Percentiles rank a stretch among this genome's conserved stretches.
phyloP scores from a whole-genome alignment of 1,140 invertebrate genomes.

The Epicauta chinensis region DNA sequence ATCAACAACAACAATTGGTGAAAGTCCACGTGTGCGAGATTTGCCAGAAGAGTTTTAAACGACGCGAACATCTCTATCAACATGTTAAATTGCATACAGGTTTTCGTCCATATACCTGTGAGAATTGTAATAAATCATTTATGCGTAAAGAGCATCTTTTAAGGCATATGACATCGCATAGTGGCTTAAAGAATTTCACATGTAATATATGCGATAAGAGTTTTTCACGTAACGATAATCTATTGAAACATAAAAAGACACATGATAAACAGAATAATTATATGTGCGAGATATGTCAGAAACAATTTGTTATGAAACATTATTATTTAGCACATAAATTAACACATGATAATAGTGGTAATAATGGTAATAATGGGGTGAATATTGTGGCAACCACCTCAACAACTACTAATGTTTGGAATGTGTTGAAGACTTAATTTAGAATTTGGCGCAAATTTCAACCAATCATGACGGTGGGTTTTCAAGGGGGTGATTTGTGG shows the following conservation, averaged over 20 bases:
- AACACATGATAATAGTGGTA: conserved; percentile 23
- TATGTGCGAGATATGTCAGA: conserved; percentile 65
- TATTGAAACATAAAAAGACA: conserved; percentile 63
- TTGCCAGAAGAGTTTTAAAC: conserved; percentile 53
- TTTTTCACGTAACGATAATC: conserved; percentile 70
- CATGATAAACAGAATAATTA: conserved; percentile 62
- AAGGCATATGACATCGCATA: conserved; percentile 66
- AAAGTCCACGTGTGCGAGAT: conserved; percentile 47
- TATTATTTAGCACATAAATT: conserved; percentile 57
- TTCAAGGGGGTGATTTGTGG: too few species aligned
- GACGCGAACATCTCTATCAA: conserved; percentile 54
- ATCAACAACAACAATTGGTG: conserved; percentile 7
- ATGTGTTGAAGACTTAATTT: conserved; percentile 7
- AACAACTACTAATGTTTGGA: background rate
- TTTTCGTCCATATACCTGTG: conserved; percentile 59
- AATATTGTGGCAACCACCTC: background rate
- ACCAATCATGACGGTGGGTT: too few species aligned
- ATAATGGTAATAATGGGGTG: background rate
- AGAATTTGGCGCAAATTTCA: too few species aligned
- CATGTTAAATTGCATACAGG: conserved; percentile 64
- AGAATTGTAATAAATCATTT: conserved; percentile 62
- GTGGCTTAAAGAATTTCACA: conserved; percentile 64
- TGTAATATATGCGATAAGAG: conserved; percentile 72
- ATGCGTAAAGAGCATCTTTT: conserved; percentile 65
- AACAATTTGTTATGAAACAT: conserved; percentile 64